Evolutionary conservation across 1,140 invertebrate species (phyloP), one percentile per base, ranked within the genome.

Genomic region (Carcinoscorpius rotundicauda): DNA sequence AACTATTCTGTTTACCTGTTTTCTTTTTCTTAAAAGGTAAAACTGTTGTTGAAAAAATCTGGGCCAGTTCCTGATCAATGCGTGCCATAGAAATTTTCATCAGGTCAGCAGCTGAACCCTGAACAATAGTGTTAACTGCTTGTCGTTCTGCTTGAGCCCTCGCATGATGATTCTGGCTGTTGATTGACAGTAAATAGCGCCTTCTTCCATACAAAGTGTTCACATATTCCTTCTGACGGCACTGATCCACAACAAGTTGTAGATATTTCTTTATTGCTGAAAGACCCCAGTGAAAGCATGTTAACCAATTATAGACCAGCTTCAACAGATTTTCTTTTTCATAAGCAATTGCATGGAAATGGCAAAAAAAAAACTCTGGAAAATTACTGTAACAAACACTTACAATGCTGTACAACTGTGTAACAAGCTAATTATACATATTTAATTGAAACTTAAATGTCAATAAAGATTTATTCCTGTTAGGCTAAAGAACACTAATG

Each of bases 71-170:
- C 61, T 80, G 71, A 52, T 89, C 85, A 71, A 97, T 86, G 59
- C 81, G 78, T 51, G 91, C 81, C 85, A 97, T 93, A 0, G 94
- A 92, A 51, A 80, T 84, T 76, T 98, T 98, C 0, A 91, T 87
- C 51, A 99, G 84, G 78, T 98, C 96, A 5, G 94, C 89, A 0
- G 94, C 96, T 3, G 93, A 95, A 0, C 95, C 96, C 80, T 98
- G 96, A 58, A 98, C 87, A 50, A 85, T 89, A 5, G 93, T 91
- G 76, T 99, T 98, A 0, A 98, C 82, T 11, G 93, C 93, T 81
- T 98, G 94, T 58, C 97, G 80, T 78, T 97, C 93, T n/a, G 91
- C 89, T 81, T 93, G 80, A 81, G 86, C 80, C 80, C 81, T 83
- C 60, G 82, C 77, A 52, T 81, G 77, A 48, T 76, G 64, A 63